Conservation (phyloP, 2,797 vertebrate genomes). For the Sternarchorhynchus goeldii region DNA sequence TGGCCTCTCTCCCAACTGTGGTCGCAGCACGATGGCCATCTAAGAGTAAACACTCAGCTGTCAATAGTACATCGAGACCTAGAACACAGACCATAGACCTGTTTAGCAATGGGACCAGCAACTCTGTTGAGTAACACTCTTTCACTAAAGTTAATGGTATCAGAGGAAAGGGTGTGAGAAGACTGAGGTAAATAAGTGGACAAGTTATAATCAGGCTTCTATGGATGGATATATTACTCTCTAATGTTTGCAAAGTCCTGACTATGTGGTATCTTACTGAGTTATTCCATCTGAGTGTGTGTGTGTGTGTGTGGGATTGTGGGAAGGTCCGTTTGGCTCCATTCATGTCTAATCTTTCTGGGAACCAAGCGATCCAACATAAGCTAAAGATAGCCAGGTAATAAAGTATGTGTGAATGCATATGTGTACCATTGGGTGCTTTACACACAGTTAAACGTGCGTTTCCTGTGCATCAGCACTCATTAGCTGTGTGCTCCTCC, state of each 20-base stretch:
- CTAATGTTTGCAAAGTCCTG: neutral
- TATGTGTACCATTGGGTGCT: neutral
- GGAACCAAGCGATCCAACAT: no score
- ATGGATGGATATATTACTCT: neutral
- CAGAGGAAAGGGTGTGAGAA: neutral
- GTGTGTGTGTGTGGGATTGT: no score
- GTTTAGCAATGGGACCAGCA: slow-evolving; percentile 51
- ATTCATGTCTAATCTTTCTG: no score
- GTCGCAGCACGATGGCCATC: slow-evolving; percentile 67
- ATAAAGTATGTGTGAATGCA: neutral
- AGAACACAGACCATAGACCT: slow-evolving; percentile 68
- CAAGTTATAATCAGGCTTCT: neutral
- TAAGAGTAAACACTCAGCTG: slow-evolving; percentile 60
- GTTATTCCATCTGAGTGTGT: neutral
- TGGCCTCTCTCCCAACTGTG: slow-evolving; percentile 43
- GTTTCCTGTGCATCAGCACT: slow-evolving; percentile 45
- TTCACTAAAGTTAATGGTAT: neutral
- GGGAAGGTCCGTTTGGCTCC: no score
- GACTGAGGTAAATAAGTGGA: neutral
- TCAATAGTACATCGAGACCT: slow-evolving; percentile 70
- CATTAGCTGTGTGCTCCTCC: slow-evolving; percentile 43
- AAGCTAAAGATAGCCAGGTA: no score
- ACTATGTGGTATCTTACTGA: no score
- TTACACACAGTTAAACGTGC: neutral
- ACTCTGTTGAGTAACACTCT: slow-evolving; percentile 34